Conservation (phyloP, 2,797 vertebrate species). For the Brotogeris chrysoptera region DNA sequence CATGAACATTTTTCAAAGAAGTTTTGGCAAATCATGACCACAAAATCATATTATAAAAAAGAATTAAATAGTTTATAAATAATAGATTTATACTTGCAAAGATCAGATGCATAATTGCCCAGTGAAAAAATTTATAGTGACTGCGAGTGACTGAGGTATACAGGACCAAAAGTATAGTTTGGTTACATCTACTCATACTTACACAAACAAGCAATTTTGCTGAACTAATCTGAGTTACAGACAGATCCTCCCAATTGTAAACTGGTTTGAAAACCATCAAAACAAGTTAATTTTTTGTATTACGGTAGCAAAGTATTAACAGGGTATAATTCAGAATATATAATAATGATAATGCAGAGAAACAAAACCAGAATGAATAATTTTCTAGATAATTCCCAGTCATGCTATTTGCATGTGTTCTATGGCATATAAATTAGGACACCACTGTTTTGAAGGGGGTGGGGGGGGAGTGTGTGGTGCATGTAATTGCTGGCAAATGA, state of each 20-base stretch:
- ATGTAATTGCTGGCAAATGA: background rate
- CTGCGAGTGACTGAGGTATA: background rate
- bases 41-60: background rate
- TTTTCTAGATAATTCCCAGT: background rate
- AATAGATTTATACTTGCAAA: background rate
- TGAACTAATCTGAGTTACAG: background rate
- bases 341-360: background rate
- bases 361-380: background rate
- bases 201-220: background rate
- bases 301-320: background rate
- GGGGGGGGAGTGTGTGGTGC: background rate
- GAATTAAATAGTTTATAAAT: background rate
- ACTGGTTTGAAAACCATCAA: background rate
- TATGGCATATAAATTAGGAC: background rate
- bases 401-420: background rate
- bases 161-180: background rate
- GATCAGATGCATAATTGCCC: background rate
- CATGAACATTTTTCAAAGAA: background rate
- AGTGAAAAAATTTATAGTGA: background rate
- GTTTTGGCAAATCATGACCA: background rate
- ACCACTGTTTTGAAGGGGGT: background rate
- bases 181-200: background rate
- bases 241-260: background rate
- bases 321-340: background rate
- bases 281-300: background rate